Percentiles rank a stretch among this genome's conserved stretches.
phyloP scores from a whole-genome alignment of 2,113 vertebrate species.

The Pleuronectes platessa region DNA sequence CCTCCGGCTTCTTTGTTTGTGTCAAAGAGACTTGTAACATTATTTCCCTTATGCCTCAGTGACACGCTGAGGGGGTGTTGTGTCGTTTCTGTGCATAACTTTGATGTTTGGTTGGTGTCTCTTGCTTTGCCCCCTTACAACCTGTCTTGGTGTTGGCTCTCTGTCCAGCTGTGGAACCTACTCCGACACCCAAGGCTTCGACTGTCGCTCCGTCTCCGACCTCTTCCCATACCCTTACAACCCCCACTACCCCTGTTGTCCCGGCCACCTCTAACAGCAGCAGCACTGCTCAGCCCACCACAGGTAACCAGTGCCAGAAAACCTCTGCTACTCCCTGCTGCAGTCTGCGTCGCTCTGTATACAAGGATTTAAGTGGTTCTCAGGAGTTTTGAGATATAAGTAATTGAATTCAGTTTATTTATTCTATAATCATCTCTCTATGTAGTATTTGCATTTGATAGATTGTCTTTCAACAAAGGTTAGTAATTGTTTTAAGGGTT shows the following conservation, averaged over 20 bases:
- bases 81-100: constrained; percentile 16
- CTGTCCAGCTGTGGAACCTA: constrained; percentile 33
- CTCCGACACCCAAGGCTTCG: rapidly evolving
- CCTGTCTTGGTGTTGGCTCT: constrained; percentile 61
- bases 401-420: too few species aligned
- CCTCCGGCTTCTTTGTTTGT: constrained; percentile 27
- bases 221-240: background rate
- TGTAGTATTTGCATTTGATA: too few species aligned
- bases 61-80: background rate
- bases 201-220: rapidly evolving
- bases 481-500: too few species aligned
- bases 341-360: background rate
- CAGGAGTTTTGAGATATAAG: background rate
- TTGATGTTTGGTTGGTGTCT: constrained; percentile 44
- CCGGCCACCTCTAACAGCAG: constrained; percentile 28
- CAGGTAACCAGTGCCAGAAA: constrained; percentile 68
- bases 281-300: constrained; percentile 20
- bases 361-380: background rate
- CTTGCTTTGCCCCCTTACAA: constrained; percentile 22
- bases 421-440: too few species aligned
- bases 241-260: constrained; percentile 14
- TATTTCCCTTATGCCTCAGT: background rate
- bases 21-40: background rate
- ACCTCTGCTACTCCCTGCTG: background rate
- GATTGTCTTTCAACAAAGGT: too few species aligned